Base-by-base conservation (phyloP, 2,888 invertebrate genomes). In the Eupithecia abbreviata region DNA sequence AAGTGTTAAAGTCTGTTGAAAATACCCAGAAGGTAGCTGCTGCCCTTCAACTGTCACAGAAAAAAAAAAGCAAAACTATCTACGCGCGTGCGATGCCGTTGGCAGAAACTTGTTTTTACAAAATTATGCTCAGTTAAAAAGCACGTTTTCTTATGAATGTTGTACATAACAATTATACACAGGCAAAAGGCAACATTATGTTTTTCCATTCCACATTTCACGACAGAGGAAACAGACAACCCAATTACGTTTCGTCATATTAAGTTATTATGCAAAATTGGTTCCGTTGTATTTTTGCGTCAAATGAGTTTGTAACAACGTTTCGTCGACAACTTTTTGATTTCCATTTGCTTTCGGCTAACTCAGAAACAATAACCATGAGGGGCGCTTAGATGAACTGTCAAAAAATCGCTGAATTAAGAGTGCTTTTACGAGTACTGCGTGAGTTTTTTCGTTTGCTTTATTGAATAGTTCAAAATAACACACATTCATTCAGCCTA, bases 211-310 rank as follows among this genome's bases (percentile, higher is more conserved):
- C 76, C 79, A 80, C 78, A 80, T 80, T 80, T 78, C 78, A 66
- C 69, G 75, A 75, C 89, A 89, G 88, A 87, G 86, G 87, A 88
- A 90, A 90, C 88, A 87, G 87, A 86, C 87, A 92, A 92, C 90
- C 86, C 89, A 92, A 92, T 93, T 92, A 92, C 86, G 87, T 89
- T 90, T 89, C 82, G 89, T 88, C 90, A 91, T 90, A 91, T 92
- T 91, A 92, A 92, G 89, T 92, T 92, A 91, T 91, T 91, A 91
- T 92, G 91, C 90, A 90, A 92, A 93, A 92, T 92, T 90, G 88
- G 88, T 88, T 90, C 84, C 82, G 86, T 87, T 86, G 87, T 85
- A 90, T 91, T 82, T 91, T 92, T 91, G 85, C 86, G 86, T 87
- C 86, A 87, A 91, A 84, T 78, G 81, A 81, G 82, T 82, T 81